Conservation (phyloP, 2,113 vertebrate genomes). For the Neodontobutis hainanensis region DNA sequence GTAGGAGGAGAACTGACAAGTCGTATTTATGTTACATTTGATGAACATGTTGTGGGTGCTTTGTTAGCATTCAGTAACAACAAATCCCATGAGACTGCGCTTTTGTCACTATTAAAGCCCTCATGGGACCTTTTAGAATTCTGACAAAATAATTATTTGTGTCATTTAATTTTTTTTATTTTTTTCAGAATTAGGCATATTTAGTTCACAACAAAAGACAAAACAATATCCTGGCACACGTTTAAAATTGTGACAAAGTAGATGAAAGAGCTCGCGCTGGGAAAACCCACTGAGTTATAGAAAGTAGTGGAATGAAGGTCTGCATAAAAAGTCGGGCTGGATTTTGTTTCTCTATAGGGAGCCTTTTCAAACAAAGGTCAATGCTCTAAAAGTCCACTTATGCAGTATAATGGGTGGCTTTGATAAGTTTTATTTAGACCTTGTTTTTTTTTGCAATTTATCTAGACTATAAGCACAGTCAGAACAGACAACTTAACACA, state of each 20-base stretch:
- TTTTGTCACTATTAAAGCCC: neutral
- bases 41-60: constrained; percentile 10
- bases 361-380: constrained; percentile 24
- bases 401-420: neutral
- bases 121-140: constrained; percentile 1
- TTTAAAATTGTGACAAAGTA: constrained; percentile 17
- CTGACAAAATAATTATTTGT: neutral
- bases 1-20: neutral
- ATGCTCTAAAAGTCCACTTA: neutral
- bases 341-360: neutral
- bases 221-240: constrained; percentile 11
- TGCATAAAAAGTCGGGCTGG: neutral
- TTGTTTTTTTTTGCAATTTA: neutral
- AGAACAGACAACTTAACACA: too few species aligned
- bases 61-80: neutral
- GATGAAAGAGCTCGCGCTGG: constrained; percentile 25
- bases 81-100: neutral
- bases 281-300: constrained; percentile 13
- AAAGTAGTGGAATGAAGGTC: constrained; percentile 7
- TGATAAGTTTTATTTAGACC: neutral
- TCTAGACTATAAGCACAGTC: neutral
- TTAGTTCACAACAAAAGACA: constrained; percentile 11
- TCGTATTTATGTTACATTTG: neutral
- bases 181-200: neutral
- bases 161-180: neutral